A percentile compares a stretch with the other conserved stretches of the same genome.
These are phyloP conservation scores for Characodon lateralis DNA, from an alignment of 2,797 vertebrate species.

Conservation along the genomic window DNA sequence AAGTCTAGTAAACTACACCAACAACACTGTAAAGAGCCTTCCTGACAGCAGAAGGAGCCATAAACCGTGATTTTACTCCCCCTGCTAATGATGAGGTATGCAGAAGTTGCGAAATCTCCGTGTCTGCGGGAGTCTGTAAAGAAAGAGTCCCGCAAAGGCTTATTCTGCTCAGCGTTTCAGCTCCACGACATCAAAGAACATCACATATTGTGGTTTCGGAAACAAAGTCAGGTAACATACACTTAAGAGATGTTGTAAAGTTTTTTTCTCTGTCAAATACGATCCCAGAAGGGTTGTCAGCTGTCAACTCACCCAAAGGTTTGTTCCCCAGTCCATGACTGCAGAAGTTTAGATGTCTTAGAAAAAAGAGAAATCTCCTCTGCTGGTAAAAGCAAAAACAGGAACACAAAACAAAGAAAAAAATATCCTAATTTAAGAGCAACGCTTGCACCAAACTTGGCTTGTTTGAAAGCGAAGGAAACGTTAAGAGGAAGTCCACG, in stretches of 20 bases:
- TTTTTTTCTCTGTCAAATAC: not conserved
- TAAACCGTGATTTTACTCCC: slow-evolving; percentile 19
- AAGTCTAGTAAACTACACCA: slow-evolving; percentile 6
- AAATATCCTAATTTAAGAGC: slow-evolving; percentile 1
- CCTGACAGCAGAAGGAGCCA: slow-evolving; percentile 8
- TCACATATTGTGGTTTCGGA: not conserved
- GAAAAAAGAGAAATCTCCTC: slow-evolving; percentile 1
- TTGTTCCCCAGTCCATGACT: slow-evolving; percentile 77
- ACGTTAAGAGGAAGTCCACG: slow-evolving; percentile 74
- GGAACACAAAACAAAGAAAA: not conserved
- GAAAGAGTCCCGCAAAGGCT: slow-evolving; percentile 24
- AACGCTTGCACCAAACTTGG: slow-evolving; percentile 30
- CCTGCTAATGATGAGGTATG: slow-evolving; percentile 55
- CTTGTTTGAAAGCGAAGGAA: slow-evolving; percentile 63
- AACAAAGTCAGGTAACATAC: slow-evolving; percentile 14
- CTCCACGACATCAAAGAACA: slow-evolving; percentile 2
- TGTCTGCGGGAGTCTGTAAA: slow-evolving; percentile 18
- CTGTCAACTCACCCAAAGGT: slow-evolving; percentile 79
- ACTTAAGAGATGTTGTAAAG: slow-evolving; percentile 5
- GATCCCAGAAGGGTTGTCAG: slow-evolving; percentile 34
- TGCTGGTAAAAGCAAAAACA: not conserved
- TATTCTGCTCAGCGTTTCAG: slow-evolving; percentile 17
- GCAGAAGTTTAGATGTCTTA: slow-evolving; percentile 12
- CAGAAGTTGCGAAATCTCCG: slow-evolving; percentile 66
- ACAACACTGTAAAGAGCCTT: slow-evolving; percentile 16